Percentiles rank a stretch among this genome's conserved stretches.
Conservation (phyloP, 2,797 vertebrate species). For the Anguilla anguilla region DNA sequence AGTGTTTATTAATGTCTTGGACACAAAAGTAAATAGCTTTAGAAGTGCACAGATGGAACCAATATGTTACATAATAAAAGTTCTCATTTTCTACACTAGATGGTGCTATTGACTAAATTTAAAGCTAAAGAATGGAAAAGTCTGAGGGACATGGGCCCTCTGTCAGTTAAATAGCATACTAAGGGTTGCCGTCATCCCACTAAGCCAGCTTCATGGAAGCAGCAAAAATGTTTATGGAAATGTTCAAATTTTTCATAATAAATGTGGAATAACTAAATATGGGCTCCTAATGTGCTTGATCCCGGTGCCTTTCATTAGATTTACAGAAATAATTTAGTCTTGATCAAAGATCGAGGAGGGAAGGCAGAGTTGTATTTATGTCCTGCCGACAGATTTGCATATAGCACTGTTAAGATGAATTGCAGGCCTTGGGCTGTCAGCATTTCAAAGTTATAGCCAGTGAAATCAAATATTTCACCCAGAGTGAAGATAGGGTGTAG, state of each 20-base stretch:
- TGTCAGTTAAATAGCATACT: background rate
- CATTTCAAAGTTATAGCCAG: background rate
- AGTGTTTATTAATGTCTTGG: slow-evolving; percentile 15
- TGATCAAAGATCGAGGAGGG: background rate
- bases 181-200: background rate
- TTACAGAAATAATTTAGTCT: background rate
- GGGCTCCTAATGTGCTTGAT: background rate
- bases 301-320: background rate
- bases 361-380: background rate
- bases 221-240: slow-evolving; percentile 15
- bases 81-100: slow-evolving; percentile 56
- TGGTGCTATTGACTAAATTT: slow-evolving; percentile 50
- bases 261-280: background rate
- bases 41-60: slow-evolving; percentile 7
- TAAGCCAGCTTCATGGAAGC: background rate
- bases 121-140: background rate
- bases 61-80: slow-evolving; percentile 20
- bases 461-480: slow-evolving; percentile 10
- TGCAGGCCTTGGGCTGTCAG: background rate
- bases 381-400: background rate
- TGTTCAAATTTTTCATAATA: slow-evolving; percentile 11
- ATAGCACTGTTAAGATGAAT: background rate
- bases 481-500: background rate
- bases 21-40: slow-evolving; percentile 17
- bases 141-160: background rate